Evolutionary conservation across 2,113 vertebrate species (phyloP), one percentile per base, ranked within the genome.

Genomic region (Cygnus buccinator): DNA sequence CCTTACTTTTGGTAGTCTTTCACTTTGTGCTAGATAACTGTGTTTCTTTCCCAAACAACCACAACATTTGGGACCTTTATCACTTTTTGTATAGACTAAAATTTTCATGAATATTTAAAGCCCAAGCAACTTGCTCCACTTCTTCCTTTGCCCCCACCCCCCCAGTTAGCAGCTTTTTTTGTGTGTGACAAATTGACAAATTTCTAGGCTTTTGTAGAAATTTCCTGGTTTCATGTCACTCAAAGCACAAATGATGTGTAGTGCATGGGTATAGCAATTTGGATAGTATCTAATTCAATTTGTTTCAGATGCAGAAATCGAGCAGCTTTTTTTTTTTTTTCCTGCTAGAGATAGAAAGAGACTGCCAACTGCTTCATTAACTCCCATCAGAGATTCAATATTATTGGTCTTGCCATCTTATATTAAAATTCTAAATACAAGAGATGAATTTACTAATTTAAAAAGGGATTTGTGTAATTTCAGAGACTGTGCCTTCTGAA

Each of bases 381-480:
- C 18, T 89, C 43, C n/a, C 48, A 22, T 68, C 58, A 82, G 84
- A 89, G 43, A 44, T 72, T 82, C 28, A 16, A 79, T 78, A 76
- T 43, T 0, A 0, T 65, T 61, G 21, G 13, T 65, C 57, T 72
- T 75, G 78, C 43, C 0, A 0, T 44, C 48, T 71, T 33, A 9
- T 75, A 68, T 78, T 77, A 78, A 76, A 89, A 67, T 72, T 70
- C 57, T 35, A 29, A 92, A 74, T 81, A 52, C 8, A 72, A 70
- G 55, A 80, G 6, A 33, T 41, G 14, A 54, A 81, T 81, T 57
- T 81, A 63, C 28, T 84, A 33, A 80, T 50, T 50, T 82, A 5
- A 33, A 59, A 67, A 26, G 10, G 13, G 12, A 43, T 15, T 37
- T 58, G 3, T 9, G 15, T 71, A 43, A 74, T 89, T 74, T 87